Evolutionary conservation across 2,888 invertebrate species (phyloP), one percentile per base, ranked within the genome.

Genomic region (Panorpa germanica): DNA sequence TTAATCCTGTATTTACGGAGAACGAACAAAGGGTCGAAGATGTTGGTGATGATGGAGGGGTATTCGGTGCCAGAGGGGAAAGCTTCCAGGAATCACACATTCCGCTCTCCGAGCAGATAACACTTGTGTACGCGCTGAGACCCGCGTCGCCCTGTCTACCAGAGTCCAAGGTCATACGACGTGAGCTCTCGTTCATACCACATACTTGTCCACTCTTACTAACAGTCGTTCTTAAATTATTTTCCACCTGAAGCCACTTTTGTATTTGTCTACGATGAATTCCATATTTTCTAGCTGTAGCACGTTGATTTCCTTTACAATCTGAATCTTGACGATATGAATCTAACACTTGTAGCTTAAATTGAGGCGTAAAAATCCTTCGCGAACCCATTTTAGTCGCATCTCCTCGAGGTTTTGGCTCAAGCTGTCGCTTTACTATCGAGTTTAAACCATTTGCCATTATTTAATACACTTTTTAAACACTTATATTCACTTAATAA

Each of bases 231-330:
- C 82, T 65, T 38, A 85, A 56, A 49, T 72, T 73, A 36, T 70
- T 67, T 53, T 83, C 83, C 45, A 76, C 80, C 55, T 85, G 85
- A 39, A 86, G 58, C 85, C 85, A 86, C 62, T 86, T 85, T 55
- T 86, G 85, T 41, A 86, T 85, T 54, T 86, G 85, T 34, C 85
- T 66, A 34, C 85, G 65, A 52, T 86, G 85, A 39, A 86, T 85
- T 34, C 81, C 80, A 53, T 83, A 86, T 55, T 86, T 86, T 45
- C 85, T 67, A 35, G 85, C 85, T 11, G 85, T 86, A 3, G 85
- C 85, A 30, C 85, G 65, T 52, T 85, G 85, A 53, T 85, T 86
- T 29, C 83, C 83, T 45, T 82, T 76, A 54, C 85, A 85, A 50
- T 85, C 85, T 24, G 72, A 66, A 50, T 86, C 85, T 43, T 73